Percentiles rank a stretch among this genome's conserved stretches.
phyloP scores from a whole-genome alignment of 2,888 invertebrate species.

The Liodrosophila aerea region DNA sequence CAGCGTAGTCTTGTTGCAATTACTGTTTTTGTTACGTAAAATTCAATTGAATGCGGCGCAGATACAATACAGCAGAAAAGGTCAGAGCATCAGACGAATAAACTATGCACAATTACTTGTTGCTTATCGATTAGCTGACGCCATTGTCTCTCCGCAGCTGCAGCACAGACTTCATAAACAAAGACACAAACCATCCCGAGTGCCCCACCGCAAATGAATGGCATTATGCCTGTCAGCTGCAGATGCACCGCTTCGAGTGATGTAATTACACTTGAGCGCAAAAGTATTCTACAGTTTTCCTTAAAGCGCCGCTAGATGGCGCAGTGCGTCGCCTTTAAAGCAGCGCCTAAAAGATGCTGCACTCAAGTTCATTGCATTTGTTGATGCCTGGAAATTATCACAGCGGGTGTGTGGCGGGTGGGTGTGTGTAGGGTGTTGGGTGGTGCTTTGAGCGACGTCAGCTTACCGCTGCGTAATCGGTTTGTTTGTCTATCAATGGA shows the following conservation, averaged over 20 bases:
- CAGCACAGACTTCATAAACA: too few relatives aligned
- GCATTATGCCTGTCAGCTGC: not conserved
- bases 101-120: slow-evolving; percentile 11
- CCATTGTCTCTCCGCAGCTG: slow-evolving; percentile 43
- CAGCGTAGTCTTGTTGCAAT: slow-evolving; percentile 8
- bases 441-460: slow-evolving; percentile 20
- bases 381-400: slow-evolving; percentile 64
- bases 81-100: slow-evolving; percentile 49
- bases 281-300: slow-evolving; percentile 14
- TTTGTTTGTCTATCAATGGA: slow-evolving; percentile 67
- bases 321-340: slow-evolving; percentile 17
- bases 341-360: slow-evolving; percentile 53
- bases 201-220: not conserved
- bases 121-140: slow-evolving; percentile 49
- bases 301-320: slow-evolving; percentile 18
- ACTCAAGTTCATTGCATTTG: slow-evolving; percentile 60
- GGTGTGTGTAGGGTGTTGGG: slow-evolving; percentile 1
- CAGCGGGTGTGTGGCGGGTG: slow-evolving; percentile 36
- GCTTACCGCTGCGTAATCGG: slow-evolving; percentile 72
- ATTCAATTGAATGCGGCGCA: slow-evolving; percentile 2
- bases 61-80: slow-evolving; percentile 35
- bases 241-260: slow-evolving; percentile 22
- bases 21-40: slow-evolving; percentile 42
- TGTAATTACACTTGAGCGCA: slow-evolving; percentile 37
- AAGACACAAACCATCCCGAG: too few relatives aligned